These are phyloP conservation scores for Meiosimyza platycephala DNA, from an alignment of 2,888 invertebrate species.

Conservation along the genomic window DNA sequence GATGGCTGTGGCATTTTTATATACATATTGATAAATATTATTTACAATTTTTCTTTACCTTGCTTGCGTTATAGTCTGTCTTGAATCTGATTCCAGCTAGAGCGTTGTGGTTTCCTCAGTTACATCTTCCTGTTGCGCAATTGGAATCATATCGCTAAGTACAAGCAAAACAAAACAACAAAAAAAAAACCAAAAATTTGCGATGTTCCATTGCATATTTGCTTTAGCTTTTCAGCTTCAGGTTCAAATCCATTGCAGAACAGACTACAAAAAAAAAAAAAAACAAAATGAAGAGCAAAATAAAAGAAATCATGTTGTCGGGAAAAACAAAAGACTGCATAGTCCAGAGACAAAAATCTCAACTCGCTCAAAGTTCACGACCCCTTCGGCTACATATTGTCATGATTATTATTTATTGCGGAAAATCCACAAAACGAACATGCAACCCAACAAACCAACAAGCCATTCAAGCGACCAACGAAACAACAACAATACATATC, in stretches of 20 bases:
- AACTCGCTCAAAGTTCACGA: slow-evolving; percentile 37
- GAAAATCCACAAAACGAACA: slow-evolving; percentile 22
- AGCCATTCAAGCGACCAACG: not conserved
- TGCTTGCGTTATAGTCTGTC: not conserved
- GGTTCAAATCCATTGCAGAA: not conserved
- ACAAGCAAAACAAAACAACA: not conserved
- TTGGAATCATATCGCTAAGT: slow-evolving; percentile 4
- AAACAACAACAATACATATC: not conserved
- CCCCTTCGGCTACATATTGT: slow-evolving; percentile 36
- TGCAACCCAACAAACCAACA: too few species aligned
- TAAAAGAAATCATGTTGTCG: not conserved
- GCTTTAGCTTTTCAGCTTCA: slow-evolving; percentile 10
- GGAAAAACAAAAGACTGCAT: slow-evolving; percentile 7
- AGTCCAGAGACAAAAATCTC: slow-evolving; percentile 2
- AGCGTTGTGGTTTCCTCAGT: not conserved
- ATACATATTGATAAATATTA: not conserved
- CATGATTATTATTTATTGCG: slow-evolving; percentile 38
- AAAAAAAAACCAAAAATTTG: not conserved
- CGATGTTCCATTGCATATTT: slow-evolving; percentile 4
- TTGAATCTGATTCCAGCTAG: not conserved
- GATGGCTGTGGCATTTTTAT: not conserved
- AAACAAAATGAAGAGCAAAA: too few species aligned
- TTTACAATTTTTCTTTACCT: slow-evolving; percentile 11
- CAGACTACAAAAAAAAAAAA: too few species aligned
- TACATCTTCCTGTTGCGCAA: slow-evolving; percentile 27